Evolutionary conservation across 37 sponge, comb jelly and placozoan genomes (phyloP).

Genomic region (Spongilla lacustris): DNA sequence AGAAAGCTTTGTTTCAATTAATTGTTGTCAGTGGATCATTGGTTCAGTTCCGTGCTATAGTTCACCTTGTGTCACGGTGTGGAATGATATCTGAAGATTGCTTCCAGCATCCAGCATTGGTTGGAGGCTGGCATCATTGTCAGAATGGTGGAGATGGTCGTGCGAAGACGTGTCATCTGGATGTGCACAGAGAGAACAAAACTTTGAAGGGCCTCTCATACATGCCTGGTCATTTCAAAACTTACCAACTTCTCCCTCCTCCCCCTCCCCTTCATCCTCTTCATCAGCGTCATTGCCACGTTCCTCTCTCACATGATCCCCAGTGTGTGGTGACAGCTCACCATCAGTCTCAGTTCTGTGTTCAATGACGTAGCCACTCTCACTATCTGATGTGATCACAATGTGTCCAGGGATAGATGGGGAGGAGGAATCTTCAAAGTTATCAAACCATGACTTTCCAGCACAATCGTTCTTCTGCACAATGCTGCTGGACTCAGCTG

Average conservation of each 20-base stretch:
- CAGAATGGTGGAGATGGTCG: background rate
- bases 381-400: background rate
- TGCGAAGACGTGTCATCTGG: background rate
- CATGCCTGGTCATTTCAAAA: too few relatives aligned
- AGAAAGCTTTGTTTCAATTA: too few relatives aligned
- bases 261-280: constrained; percentile 13
- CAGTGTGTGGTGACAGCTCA: background rate
- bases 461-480: background rate
- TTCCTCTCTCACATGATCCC: background rate
- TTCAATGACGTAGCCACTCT: background rate
- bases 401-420: too few relatives aligned
- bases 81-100: background rate
- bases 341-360: background rate
- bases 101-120: background rate
- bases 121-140: too few relatives aligned
- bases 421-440: background rate
- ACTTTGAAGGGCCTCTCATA: too few relatives aligned
- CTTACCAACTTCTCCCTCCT: too few relatives aligned
- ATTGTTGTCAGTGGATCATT: background rate
- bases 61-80: background rate
- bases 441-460: background rate
- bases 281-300: background rate
- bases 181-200: background rate
- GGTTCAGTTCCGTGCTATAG: background rate
- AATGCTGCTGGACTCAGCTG: background rate